Evolutionary conservation across 2,113 vertebrate genomes (phyloP).

Genomic region (Apeltes quadracus): DNA sequence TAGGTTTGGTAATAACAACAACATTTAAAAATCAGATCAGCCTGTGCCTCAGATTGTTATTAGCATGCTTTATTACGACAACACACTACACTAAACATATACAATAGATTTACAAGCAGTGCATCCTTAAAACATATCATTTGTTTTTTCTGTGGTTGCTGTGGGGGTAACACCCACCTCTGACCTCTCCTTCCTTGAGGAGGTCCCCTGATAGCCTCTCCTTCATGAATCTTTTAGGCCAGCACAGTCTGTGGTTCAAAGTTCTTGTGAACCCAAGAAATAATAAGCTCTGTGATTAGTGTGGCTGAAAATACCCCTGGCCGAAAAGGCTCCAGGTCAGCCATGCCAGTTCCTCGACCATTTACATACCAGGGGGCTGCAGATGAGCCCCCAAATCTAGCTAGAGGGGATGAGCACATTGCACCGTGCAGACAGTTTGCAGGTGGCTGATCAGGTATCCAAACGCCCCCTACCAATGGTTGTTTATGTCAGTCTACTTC

Average conservation of each 20-base stretch:
- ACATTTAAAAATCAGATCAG: conserved; percentile 24
- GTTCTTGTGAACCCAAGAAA: conserved; percentile 76
- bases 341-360: conserved; percentile 32
- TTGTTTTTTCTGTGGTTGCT: conserved; percentile 76
- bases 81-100: conserved; percentile 38
- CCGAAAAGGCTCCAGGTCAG: conserved; percentile 53
- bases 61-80: not conserved
- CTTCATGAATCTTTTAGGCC: conserved; percentile 82
- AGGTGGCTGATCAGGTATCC: conserved; percentile 10
- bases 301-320: conserved; percentile 72
- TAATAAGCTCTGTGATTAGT: conserved; percentile 82
- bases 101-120: conserved; percentile 51
- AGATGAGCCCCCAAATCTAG: conserved; percentile 41
- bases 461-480: conserved; percentile 3
- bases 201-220: conserved; percentile 63
- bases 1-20: not conserved
- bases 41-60: not conserved
- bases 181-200: conserved; percentile 72
- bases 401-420: conserved; percentile 38
- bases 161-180: conserved; percentile 74
- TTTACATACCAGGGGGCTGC: conserved; percentile 64
- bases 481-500: conserved; percentile 13
- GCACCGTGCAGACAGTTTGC: conserved; percentile 27
- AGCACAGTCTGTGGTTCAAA: conserved; percentile 76
- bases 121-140: conserved; percentile 72